phyloP scores from a whole-genome alignment of 2,888 invertebrate species.

The Andrena bicolor region DNA sequence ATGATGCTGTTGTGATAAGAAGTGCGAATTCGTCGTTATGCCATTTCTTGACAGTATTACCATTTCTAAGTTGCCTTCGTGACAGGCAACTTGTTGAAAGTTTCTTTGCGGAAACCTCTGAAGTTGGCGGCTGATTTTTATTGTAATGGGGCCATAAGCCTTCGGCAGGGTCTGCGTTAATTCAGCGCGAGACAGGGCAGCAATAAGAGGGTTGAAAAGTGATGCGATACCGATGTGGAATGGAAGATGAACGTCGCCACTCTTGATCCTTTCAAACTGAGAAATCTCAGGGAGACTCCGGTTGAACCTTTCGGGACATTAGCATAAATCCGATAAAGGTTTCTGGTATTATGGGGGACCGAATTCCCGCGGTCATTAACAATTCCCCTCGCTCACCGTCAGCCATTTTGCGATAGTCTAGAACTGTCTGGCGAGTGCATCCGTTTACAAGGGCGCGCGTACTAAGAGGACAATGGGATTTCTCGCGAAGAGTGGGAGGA shows the following conservation, averaged over 20 bases:
- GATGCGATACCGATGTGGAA: background rate
- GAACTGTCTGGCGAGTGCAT: slow-evolving; percentile 43
- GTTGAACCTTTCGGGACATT: slow-evolving; percentile 66
- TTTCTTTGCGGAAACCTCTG: no score
- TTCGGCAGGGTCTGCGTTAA: no score
- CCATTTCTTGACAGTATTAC: no score
- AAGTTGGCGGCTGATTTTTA: no score
- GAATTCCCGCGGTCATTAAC: slow-evolving; percentile 66
- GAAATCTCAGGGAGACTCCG: slow-evolving; percentile 58
- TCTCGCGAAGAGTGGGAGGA: slow-evolving; percentile 20
- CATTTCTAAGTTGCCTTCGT: no score
- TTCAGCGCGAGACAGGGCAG: background rate
- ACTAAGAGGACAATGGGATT: slow-evolving; percentile 50
- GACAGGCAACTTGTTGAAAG: no score
- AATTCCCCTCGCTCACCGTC: slow-evolving; percentile 42
- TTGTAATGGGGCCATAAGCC: no score
- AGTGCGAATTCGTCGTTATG: no score
- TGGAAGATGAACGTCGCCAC: slow-evolving; percentile 8
- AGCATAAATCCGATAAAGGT: slow-evolving; percentile 76
- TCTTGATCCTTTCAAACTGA: slow-evolving; percentile 45
- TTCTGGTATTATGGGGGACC: slow-evolving; percentile 68
- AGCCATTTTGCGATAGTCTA: slow-evolving; percentile 19
- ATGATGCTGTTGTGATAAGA: no score
- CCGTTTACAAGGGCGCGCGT: slow-evolving; percentile 34
- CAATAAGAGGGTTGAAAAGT: background rate